Conservation (phyloP, 2,888 invertebrate genomes). For the Piscicola geometra region DNA sequence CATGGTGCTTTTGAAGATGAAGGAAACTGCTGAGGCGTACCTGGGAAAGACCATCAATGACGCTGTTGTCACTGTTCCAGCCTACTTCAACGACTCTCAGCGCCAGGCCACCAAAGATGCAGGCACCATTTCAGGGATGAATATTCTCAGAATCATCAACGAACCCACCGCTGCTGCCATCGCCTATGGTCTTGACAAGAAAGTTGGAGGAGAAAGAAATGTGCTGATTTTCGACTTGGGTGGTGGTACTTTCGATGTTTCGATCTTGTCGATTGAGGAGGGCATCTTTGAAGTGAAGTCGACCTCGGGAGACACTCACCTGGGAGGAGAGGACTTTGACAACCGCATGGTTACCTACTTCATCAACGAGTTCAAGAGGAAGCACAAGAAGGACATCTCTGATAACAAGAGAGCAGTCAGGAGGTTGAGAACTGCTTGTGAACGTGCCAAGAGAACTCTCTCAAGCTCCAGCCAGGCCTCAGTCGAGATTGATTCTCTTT, state of each 20-base stretch:
- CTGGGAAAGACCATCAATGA: constrained; percentile 64
- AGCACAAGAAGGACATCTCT: constrained; percentile 56
- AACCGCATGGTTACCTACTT: constrained; percentile 57
- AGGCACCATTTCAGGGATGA: constrained; percentile 75
- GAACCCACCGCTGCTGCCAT: constrained; percentile 71
- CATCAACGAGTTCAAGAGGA: constrained; percentile 53
- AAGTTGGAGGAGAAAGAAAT: constrained; percentile 59
- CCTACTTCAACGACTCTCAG: no score
- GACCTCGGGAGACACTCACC: no score
- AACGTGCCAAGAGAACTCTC: constrained; percentile 64
- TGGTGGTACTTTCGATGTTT: constrained; percentile 92
- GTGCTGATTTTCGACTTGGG: no score
- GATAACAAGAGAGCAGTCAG: constrained; percentile 81
- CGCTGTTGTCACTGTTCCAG: no score
- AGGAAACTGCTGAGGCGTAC: constrained; percentile 59
- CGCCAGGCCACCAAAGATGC: constrained; percentile 94
- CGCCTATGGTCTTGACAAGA: constrained; percentile 61
- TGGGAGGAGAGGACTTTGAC: no score
- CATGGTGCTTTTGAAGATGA: no score
- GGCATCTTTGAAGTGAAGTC: constrained; percentile 87
- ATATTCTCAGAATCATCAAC: no score
- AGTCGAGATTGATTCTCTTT: no score
- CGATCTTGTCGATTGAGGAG: constrained; percentile 89
- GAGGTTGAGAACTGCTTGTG: no score
- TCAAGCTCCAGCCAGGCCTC: constrained; percentile 60